A percentile compares a stretch with the other conserved stretches of the same genome.
Conservation (phyloP, 2,888 invertebrate species). For the Platycheirus rosarum region DNA sequence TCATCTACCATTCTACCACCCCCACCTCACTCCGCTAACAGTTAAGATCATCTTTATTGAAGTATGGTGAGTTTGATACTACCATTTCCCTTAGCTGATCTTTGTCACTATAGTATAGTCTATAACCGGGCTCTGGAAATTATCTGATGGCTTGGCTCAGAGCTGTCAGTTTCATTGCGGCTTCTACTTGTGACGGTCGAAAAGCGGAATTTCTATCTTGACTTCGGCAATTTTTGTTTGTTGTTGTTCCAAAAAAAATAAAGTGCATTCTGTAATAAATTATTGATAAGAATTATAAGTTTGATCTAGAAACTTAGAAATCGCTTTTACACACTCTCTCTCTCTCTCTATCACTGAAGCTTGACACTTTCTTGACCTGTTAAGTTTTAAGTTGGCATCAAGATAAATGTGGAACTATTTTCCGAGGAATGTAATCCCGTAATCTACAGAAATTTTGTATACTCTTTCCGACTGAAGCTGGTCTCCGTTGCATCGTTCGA, state of each 20-base stretch:
- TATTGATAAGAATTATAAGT: slow-evolving; percentile 8
- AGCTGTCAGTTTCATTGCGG: slow-evolving; percentile 72
- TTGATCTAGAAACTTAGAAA: neutral
- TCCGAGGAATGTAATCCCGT: neutral
- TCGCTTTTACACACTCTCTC: too few relatives aligned
- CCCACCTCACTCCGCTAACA: too few relatives aligned
- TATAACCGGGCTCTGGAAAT: slow-evolving; percentile 48
- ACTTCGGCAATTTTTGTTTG: slow-evolving; percentile 11
- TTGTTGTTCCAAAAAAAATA: neutral
- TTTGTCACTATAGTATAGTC: slow-evolving; percentile 3
- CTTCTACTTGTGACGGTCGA: slow-evolving; percentile 67
- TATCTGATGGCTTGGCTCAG: slow-evolving; percentile 23
- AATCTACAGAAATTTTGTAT: too few relatives aligned
- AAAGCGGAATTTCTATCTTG: slow-evolving; percentile 40
- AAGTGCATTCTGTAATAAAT: neutral
- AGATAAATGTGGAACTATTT: neutral
- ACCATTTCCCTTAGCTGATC: slow-evolving; percentile 53
- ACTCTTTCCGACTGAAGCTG: neutral
- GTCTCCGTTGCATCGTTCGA: neutral
- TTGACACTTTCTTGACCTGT: slow-evolving; percentile 11
- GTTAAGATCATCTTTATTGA: slow-evolving; percentile 34
- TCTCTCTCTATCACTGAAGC: neutral
- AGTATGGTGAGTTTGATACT: slow-evolving; percentile 61
- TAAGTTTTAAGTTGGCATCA: neutral
- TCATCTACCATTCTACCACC: neutral